phyloP scores from a whole-genome alignment of 2,113 vertebrate species.

The Galbula dea region DNA sequence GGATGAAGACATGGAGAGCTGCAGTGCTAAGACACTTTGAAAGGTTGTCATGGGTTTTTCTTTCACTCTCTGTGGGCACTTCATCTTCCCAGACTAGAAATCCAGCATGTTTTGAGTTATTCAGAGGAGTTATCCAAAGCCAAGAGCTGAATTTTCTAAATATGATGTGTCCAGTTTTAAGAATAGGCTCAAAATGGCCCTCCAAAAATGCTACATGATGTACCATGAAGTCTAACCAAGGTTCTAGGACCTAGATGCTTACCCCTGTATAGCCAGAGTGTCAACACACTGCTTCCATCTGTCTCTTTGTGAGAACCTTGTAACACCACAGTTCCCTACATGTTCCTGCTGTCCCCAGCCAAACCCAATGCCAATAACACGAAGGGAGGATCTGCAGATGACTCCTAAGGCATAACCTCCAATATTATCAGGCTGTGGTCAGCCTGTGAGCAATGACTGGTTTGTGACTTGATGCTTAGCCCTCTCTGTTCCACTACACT shows the following conservation, averaged over 20 bases:
- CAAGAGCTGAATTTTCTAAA: neutral
- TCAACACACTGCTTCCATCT: neutral
- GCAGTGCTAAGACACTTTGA: neutral
- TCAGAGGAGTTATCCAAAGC: neutral
- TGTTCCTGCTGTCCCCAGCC: neutral
- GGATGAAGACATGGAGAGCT: too few relatives aligned
- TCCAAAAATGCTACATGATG: neutral
- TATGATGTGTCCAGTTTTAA: neutral
- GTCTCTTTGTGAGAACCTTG: neutral
- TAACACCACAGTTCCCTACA: neutral
- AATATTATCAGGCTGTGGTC: neutral
- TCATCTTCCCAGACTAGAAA: neutral
- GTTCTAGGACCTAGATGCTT: neutral
- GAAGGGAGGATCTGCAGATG: neutral
- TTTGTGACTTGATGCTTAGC: neutral
- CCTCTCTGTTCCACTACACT: neutral
- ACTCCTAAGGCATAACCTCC: neutral
- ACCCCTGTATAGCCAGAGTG: neutral
- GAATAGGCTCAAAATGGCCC: neutral
- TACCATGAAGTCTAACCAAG: neutral
- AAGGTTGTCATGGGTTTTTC: neutral
- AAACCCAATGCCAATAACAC: neutral
- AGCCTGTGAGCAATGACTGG: accelerated
- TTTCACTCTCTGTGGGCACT: neutral
- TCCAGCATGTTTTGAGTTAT: neutral